Evolutionary conservation across 2,888 invertebrate species (phyloP), one percentile per base, ranked within the genome.

Genomic region (Vandiemenella viatica): DNA sequence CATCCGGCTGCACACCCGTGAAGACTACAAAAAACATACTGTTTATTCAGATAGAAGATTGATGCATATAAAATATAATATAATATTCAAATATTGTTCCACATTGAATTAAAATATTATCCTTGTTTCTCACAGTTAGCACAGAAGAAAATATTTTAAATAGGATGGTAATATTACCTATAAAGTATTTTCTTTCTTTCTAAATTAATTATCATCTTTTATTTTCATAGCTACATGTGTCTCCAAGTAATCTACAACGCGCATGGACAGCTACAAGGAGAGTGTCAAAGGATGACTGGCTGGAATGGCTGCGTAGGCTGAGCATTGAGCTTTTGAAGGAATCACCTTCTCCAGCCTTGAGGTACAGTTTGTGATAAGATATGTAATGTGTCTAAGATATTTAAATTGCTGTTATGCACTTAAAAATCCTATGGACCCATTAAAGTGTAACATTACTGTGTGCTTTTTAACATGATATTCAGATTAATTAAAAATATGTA

Each of bases 221-320:
- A n/a, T n/a, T n/a, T n/a, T 32, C n/a, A 51, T 62, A 72, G 62
- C 67, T 91, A 48, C 84, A 83, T 60, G 88, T 92, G 10, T 85
- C 84, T 23, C 82, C 86, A 5, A 76, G 79, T 19, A 89, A 87
- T 63, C 69, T 96, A 41, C 88, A 91, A 63, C 76, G 85, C 58
- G 88, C 90, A 0, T 91, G 93, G 88, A 85, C 87, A n/a, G 88
- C 90, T 1, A 85, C 85, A 21, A 76, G 91, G 47, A 75, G 92
- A 52, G 92, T 95, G 0, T 93, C 93, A 1, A 93, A 93, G 65
- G 97, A 98, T 59, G 98, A 98, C 67, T 98, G 98, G 98, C 73
- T 95, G 43, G 96, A 97, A 65, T 98, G 97, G 98, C 67, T 97
- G 45, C 74, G 90, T 40, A 76, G 91, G 40, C 73, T 98, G 50